phyloP scores from a whole-genome alignment of 2,888 invertebrate genomes.

The Nymphalis polychloros region DNA sequence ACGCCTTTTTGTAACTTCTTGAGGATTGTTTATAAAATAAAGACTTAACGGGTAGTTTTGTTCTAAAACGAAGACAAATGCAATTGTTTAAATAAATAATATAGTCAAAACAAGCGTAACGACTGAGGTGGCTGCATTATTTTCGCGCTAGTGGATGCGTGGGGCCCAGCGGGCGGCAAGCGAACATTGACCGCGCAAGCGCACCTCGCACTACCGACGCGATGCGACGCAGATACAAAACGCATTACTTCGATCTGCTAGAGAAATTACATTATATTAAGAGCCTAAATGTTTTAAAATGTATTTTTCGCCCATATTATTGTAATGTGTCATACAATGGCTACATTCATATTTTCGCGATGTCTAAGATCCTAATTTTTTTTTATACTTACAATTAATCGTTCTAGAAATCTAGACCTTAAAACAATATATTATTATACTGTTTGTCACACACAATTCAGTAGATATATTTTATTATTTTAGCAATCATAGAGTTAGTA shows the following conservation, averaged over 20 bases:
- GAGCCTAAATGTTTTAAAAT: no score
- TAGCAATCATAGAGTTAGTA: no score
- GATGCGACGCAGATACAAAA: constrained; percentile 20
- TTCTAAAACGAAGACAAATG: constrained; percentile 28
- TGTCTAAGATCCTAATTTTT: no score
- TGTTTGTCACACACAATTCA: no score
- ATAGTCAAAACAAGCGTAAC: constrained; percentile 52
- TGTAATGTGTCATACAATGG: background rate
- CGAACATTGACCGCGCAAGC: constrained; percentile 67
- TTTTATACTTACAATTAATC: no score
- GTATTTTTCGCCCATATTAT: background rate
- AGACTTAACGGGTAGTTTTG: constrained; percentile 21
- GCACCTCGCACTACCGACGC: constrained; percentile 31
- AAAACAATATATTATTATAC: no score
- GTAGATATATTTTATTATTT: no score
- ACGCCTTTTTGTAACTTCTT: constrained; percentile 21
- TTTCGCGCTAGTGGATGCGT: constrained; percentile 63
- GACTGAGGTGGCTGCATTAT: constrained; percentile 58
- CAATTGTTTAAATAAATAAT: constrained; percentile 32
- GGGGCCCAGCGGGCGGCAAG: constrained; percentile 57
- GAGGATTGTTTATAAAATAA: constrained; percentile 32
- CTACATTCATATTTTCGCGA: no score
- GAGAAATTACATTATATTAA: no score
- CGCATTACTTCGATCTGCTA: background rate
- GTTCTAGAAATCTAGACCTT: no score